phyloP scores from a whole-genome alignment of 2,113 vertebrate genomes.

The Nannospalax galili region DNA sequence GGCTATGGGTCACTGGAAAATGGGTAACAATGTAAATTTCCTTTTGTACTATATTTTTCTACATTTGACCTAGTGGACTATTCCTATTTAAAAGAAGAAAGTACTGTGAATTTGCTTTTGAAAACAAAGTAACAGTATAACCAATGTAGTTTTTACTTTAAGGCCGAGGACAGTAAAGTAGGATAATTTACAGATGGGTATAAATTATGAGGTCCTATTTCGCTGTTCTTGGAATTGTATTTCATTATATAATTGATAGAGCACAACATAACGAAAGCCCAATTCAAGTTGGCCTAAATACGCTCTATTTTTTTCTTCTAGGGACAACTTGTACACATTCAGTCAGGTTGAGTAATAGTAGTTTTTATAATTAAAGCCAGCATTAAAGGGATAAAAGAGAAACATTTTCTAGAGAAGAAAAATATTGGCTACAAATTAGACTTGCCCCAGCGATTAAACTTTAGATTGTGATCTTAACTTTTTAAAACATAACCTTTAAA shows the following conservation, averaged over 20 bases:
- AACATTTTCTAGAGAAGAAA: slow-evolving; percentile 69
- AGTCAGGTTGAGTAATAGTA: slow-evolving; percentile 66
- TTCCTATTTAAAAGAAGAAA: slow-evolving; percentile 51
- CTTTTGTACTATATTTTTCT: slow-evolving; percentile 43
- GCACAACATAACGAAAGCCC: slow-evolving; percentile 62
- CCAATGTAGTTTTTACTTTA: slow-evolving; percentile 10
- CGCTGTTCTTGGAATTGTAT: slow-evolving; percentile 62
- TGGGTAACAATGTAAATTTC: slow-evolving; percentile 35
- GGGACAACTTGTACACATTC: slow-evolving; percentile 57
- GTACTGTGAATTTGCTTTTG: slow-evolving; percentile 17
- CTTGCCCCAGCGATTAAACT: slow-evolving; percentile 42
- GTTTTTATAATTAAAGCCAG: slow-evolving; percentile 56
- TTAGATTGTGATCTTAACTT: slow-evolving; percentile 66
- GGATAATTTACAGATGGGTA: slow-evolving; percentile 31
- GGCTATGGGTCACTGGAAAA: slow-evolving; percentile 37
- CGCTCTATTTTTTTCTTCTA: slow-evolving; percentile 58
- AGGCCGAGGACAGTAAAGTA: slow-evolving; percentile 56
- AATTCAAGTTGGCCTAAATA: slow-evolving; percentile 58
- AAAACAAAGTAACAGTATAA: slow-evolving; percentile 48
- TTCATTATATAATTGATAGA: slow-evolving; percentile 64
- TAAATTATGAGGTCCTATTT: slow-evolving; percentile 55
- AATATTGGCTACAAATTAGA: slow-evolving; percentile 47
- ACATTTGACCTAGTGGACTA: slow-evolving; percentile 25
- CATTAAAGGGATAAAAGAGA: slow-evolving; percentile 54
- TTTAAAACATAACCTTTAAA: slow-evolving; percentile 5